Base-by-base conservation (phyloP, 2,113 vertebrate species). In the Machaerirhynchus nigripectus region DNA sequence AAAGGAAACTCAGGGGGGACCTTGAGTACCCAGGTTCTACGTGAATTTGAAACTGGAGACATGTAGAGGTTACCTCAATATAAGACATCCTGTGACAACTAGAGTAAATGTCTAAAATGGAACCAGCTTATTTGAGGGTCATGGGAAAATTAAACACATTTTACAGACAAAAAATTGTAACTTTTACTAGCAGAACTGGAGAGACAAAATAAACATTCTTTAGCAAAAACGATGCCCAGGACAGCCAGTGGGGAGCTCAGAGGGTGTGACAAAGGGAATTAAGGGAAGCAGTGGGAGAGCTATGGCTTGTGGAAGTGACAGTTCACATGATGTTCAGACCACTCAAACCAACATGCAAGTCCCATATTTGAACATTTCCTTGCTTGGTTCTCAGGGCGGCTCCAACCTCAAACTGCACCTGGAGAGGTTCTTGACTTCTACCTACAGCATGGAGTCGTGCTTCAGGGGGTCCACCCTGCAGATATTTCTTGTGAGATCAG, bases 341-440 rank as follows among this genome's bases (percentile, higher is more conserved):
- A 69, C 55, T 74, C 5, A 60, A 52, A 60, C 39, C 33, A 77
- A 44, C 14, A 7, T 37, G 22, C 22, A 60, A 44, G 42, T 42
- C 23, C 17, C 10, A 28, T 15, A 7, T 26, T 18, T 59, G n/a
- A 27, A 28, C 10, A 4, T 42, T 59, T 80, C 12, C 30, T 87
- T 2, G 0, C 39, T 16, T 33, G 27, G 46, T 65, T 65, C 56
- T 81, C 46, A 37, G 11, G 8, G 21, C 0, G 0, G 5, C 24
- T 93, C 56, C 53, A 33, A 63, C 40, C 30, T 35, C 30, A 77
- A 20, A 49, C 15, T 70, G 10, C 39, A 31, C 15, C 60, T 78
- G 30, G n/a, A 69, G 39, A 64, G 3, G 14, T 57, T 65, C 75
- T 44, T 5, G 2, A 8, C 21, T 85, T 90, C 60, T 44, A 49